Evolutionary conservation across 1,140 invertebrate species (phyloP), one percentile per base, ranked within the genome.

Genomic region (Zaprionus inermis): DNA sequence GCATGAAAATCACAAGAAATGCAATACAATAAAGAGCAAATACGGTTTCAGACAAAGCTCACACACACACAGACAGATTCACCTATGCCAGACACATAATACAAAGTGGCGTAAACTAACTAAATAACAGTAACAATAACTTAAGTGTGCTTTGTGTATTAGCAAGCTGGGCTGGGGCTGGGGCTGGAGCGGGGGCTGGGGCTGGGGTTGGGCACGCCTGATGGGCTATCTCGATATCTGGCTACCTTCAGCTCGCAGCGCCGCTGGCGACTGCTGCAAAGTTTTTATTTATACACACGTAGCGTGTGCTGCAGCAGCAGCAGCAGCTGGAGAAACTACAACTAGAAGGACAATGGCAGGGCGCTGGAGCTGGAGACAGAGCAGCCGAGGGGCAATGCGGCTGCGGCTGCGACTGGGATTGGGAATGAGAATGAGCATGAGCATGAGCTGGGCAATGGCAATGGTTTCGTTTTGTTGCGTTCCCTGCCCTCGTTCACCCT

Each of bases 41-140:
- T 79, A 88, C 67, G 83, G 72, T 74, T 67, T 22, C 79, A 85
- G 79, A 89, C 78, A 88, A 78, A 89, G 78, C 71, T 41, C 74
- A 68, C 71, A 71, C 72, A 64, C 58, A 59, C 67, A 38, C 12
- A 54, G 38, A 60, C 24, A 54, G 34, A 56, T 51, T 7, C 56
- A 60, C 60, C 71, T 24, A 64, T 28, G 58, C 10, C 72, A 72
- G 34, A 76, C 68, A 72, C 61, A 77, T 78, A 78, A 88, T 86
- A 88, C 80, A 89, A 89, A 89, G 84, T 86, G 84, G 79, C 83
- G 83, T 89, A 84, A 89, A 89, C 84, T 90, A 89, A 89, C 84
- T 89, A 89, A 89, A 89, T 89, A 89, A 89, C 84, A 84, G 84
- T 89, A 89, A 88, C 83, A 88, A 89, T 89, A 86, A 86, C 83